phyloP scores from a whole-genome alignment of 2,797 vertebrate species.

The Hydrocynus forskahlii region DNA sequence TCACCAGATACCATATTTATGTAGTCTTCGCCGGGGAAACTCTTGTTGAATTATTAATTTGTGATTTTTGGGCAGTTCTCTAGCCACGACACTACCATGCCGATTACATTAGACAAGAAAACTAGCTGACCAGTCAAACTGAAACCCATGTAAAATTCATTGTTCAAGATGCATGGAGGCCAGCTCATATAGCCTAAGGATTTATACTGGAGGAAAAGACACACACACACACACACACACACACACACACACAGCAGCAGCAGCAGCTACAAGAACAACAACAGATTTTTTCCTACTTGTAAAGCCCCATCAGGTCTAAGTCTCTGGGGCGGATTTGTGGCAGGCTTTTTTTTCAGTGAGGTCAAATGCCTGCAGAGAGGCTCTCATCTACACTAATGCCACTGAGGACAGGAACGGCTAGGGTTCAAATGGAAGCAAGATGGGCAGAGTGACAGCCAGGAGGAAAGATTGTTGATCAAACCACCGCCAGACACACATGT shows the following conservation, averaged over 20 bases:
- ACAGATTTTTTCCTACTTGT: conserved; percentile 68
- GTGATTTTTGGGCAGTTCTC: conserved; percentile 75
- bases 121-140: conserved; percentile 67
- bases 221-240: neutral
- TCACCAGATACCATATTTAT: conserved; percentile 67
- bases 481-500: conserved; percentile 9
- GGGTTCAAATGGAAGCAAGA: conserved; percentile 29
- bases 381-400: conserved; percentile 67
- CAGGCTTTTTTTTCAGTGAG: conserved; percentile 65
- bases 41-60: conserved; percentile 79
- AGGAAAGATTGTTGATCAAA: conserved; percentile 34
- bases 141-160: conserved; percentile 77
- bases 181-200: conserved; percentile 63
- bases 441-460: conserved; percentile 42
- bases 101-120: conserved; percentile 73
- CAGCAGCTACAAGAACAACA: conserved; percentile 58
- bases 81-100: conserved; percentile 66
- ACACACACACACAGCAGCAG: neutral
- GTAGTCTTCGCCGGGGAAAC: conserved; percentile 64
- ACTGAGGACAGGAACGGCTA: conserved; percentile 20
- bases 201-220: conserved; percentile 61
- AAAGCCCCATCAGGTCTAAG: conserved; percentile 63
- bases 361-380: conserved; percentile 67
- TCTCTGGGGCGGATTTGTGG: conserved; percentile 64
- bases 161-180: conserved; percentile 62